Evolutionary conservation across 2,113 vertebrate species (phyloP).

Genomic region (Amia ocellicauda): DNA sequence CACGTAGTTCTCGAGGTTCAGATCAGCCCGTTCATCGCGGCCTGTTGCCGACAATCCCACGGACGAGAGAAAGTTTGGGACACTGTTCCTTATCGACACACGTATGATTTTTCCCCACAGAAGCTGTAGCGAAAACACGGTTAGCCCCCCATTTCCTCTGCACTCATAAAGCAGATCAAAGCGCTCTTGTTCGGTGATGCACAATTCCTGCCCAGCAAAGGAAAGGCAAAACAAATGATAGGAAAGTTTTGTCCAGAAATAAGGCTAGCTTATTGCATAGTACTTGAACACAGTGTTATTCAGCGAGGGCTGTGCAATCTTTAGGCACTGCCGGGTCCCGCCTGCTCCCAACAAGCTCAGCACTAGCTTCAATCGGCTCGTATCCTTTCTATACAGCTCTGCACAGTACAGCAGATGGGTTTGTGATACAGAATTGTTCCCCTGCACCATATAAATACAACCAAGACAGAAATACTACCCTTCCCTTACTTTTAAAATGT

Average conservation of each 20-base stretch:
- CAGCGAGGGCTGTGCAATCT: conserved; percentile 56
- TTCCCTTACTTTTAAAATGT: background rate
- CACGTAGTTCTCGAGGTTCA: too few species aligned
- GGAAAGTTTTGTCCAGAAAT: conserved; percentile 50
- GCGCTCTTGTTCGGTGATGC: conserved; percentile 32
- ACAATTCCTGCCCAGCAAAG: conserved; percentile 51
- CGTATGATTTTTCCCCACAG: conserved; percentile 21
- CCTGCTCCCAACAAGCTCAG: background rate
- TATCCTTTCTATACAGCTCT: conserved; percentile 1
- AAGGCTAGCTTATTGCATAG: conserved; percentile 70
- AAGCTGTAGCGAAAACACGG: conserved; percentile 23
- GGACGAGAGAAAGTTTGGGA: conserved; percentile 15
- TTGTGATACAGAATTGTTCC: background rate
- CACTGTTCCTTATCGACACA: conserved; percentile 45
- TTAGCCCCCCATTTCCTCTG: conserved; percentile 17
- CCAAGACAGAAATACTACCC: conserved; percentile 13
- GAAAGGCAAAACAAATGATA: conserved; percentile 42
- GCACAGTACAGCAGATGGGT: background rate
- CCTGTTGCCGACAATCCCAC: too few species aligned
- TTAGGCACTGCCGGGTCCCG: conserved; percentile 41
- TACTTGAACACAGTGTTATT: conserved; percentile 56
- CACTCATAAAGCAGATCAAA: conserved; percentile 26
- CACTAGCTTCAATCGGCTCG: too few species aligned
- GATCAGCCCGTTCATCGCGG: too few species aligned
- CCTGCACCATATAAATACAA: background rate